Base-by-base conservation (phyloP, 2,888 invertebrate species). In the Ochropleura leucogaster region DNA sequence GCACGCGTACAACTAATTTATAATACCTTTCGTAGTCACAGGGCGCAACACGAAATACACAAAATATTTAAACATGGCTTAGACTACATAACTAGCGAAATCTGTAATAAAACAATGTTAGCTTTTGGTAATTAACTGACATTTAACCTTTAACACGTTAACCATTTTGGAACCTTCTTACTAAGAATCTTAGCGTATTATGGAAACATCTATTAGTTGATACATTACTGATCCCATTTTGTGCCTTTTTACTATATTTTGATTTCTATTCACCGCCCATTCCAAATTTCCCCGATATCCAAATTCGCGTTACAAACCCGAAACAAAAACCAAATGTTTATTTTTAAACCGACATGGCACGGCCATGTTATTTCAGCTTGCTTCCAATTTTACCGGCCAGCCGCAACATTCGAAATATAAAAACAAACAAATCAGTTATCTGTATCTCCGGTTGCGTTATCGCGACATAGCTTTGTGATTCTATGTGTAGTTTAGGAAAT, bases 301-400 rank as follows among this genome's bases (percentile, higher is more conserved):
- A 53, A 71, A 68, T 72, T 44, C 49, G 18, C 9, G 30, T 14
- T 42, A 18, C n/a, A 57, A 53, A 14, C 14, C 16, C 42, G 46
- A 72, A 84, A 81, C 71, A 71, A 74, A 68, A 60, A 12, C 57
- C 18, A 20, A 71, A 12, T 10, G 20, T 44, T 67, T 49, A 60
- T 75, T 77, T 64, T 51, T 57, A 42, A 68, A 55, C 44, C 65
- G 55, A 49, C 55, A 18, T 77, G 51, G 18, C 71, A 30, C 57
- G 6, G 60, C 59, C 18, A 44, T 78, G 78, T 82, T 83, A 70
- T 85, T 84, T 77, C 82, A 85, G 85, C 62, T 62, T 72, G 82
- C 47, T 62, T 68, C 74, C 86, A 86, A 89, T 87, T 87, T 86
- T 84, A 81, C 77, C 79, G 77, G 72, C 79, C 82, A 72, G 69